Conservation (phyloP, 2,113 vertebrate genomes). For the Nothoprocta perdicaria region DNA sequence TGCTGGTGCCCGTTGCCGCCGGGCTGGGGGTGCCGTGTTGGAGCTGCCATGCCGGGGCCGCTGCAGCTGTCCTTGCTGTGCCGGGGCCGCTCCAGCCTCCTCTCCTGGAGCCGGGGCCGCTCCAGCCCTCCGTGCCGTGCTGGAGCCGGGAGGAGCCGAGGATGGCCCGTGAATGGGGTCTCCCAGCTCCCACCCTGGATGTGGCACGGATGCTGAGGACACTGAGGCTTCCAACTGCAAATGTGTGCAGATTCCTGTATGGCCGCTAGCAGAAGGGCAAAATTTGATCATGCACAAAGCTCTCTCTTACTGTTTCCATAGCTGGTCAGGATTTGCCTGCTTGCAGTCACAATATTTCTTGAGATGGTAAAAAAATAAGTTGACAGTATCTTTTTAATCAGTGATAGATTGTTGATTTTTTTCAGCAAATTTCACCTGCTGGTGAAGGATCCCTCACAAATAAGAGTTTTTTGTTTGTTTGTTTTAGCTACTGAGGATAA, state of each 20-base stretch:
- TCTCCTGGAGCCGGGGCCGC: no score
- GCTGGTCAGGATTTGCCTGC: no score
- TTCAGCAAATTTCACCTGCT: not conserved
- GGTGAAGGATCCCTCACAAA: not conserved
- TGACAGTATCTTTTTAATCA: not conserved
- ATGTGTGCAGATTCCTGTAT: not conserved
- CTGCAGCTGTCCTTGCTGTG: no score
- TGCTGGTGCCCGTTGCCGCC: no score
- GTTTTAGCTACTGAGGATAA: fast-evolving
- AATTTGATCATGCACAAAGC: not conserved
- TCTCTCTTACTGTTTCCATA: no score
- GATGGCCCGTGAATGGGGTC: no score
- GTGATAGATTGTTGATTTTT: not conserved
- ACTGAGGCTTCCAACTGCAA: not conserved
- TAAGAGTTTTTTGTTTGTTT: not conserved
- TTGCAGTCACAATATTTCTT: not conserved
- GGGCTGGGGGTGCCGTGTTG: no score
- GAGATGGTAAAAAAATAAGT: not conserved
- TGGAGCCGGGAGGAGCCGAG: not conserved
- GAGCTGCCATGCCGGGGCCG: no score
- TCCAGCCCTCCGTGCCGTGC: no score
- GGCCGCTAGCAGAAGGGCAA: not conserved
- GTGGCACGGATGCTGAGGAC: not conserved
- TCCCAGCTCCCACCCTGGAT: no score
- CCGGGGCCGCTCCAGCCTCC: no score